Base-by-base conservation (phyloP, 2,797 vertebrate species). In the Garrulus glandarius region DNA sequence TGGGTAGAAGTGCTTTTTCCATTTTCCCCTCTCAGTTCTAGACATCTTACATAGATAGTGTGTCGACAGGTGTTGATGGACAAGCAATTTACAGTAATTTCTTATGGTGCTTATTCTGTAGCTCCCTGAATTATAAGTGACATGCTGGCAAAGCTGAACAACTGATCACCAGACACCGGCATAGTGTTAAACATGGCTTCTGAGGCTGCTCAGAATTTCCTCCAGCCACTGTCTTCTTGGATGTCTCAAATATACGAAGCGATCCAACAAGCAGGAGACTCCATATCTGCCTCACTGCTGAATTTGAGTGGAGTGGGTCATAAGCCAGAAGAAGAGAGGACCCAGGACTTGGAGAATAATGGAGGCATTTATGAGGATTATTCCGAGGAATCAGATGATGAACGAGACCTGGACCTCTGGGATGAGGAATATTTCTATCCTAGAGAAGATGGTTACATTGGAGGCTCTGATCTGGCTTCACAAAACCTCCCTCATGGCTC, bases 171-270 rank as follows among this genome's bases (percentile, higher is more conserved):
- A 92, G 89, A 87, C 92, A 72, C 92, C 94, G 95, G 94, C 91
- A 91, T 88, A 96, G 95, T 95, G 64, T 92, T 94, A 89, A 92
- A 68, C 95, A 98, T 98, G 98, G 97, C 98, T 27, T 97, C 98
- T 88, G 97, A 97, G 95, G 96, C 98, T 93, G 79, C 94, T 83
- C 97, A 96, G 60, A 98, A 94, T 92, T 97, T 98, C 91, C 97
- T 98, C 74, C 98, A 98, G 87, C 97, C 98, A 20, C 92, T 98
- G 53, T 98, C 98, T 26, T 96, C 98, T 60, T 98, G 98, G 98
- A 97, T 99, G 88, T 97, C 98, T 68, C 98, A 98, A 52, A 84
- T 98, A 68, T 98, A 98, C 1, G 98, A 98, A 96, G 97, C 98
- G 43, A 93, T 98, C 83, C 98, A 98, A 34, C 97, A 98, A 89